Base-by-base conservation (phyloP, 2,797 vertebrate species). In the Myotis vivesi region DNA sequence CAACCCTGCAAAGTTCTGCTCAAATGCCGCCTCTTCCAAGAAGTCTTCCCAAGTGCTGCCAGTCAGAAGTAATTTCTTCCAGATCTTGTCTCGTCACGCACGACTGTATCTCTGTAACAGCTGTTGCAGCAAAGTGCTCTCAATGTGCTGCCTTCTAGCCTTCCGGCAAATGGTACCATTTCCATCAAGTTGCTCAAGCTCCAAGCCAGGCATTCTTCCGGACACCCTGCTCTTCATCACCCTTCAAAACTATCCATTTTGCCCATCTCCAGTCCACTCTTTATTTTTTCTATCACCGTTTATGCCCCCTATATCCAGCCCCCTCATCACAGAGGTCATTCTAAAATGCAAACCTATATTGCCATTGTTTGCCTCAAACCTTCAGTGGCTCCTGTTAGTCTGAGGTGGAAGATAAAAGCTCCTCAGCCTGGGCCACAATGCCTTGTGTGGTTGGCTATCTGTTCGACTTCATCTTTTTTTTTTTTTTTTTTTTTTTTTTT, bases 101-200 rank as follows among this genome's bases (percentile, higher is more conserved):
- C 1, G 20, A 13, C 2, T 10, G 9, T 4, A 1, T n/a, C 41
- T 72, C 82, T 59, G 38, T 7, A 36, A 85, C 0, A 2, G 59
- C 19, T 2, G 4, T 25, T n/a, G 30, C 46, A 19, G 3, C n/a
- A 38, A 9, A 53, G 4, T 1, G 33, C 68, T 55, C 6, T 55
- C 69, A 19, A 3, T 0, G 0, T 3, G 19, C 8, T 0, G 62
- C 30, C 23, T 28, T 20, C 16, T 44, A 22, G 62, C 22, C 11
- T 51, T 46, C 22, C 15, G 0, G 12, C 17, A 15, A 33, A 38
- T 0, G 20, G 51, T 5, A 33, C 57, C 0, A 0, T 36, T 30
- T 16, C 30, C 59, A 22, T 5, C 81, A 23, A 3, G 36, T 44
- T 6, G 44, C 69, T 25, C 16, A n/a, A 53, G 51, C 25, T 80